Base-by-base conservation (phyloP, 1,140 invertebrate species). In the Drosophila ambigua region DNA sequence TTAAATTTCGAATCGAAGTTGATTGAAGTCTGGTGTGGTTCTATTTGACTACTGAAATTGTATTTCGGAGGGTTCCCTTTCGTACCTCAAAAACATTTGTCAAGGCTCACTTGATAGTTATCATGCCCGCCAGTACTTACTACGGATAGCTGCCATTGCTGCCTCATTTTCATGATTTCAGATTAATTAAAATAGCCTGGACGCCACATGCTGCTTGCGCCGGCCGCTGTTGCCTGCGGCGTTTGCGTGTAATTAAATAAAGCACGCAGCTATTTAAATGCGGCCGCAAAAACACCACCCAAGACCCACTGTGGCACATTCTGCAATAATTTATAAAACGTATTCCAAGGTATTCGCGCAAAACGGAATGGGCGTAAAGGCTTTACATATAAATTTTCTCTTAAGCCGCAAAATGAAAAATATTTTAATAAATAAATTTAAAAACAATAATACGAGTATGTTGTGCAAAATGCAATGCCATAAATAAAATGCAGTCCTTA, bases 341-440 rank as follows among this genome's bases (percentile, higher is more conserved):
- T 62, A 82, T 76, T 68, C 11, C 16, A 66, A 78, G 54, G 51
- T 57, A 64, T 64, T 60, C 63, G 61, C 61, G 11, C 1, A 3
- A 35, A 66, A 66, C 54, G 49, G 60, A 48, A 53, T 15, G 6
- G 9, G 3, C 26, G 6, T 4, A 2, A 5, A 8, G 24, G 6
- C 9, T 43, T 45, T 59, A 26, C 45, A 46, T 23, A n/a, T 82
- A 77, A 77, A 79, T 79, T 62, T 50, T 31, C 81, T 58, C 67
- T 84, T 84, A 84, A 83, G 80, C 80, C 63, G 48, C 66, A 72
- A 39, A 82, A 77, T 82, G 57, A 74, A 69, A 74, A 73, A 79
- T 79, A 79, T 62, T 78, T 78, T 67, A 61, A 75, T 79, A 81
- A 80, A 80, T 77, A 76, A 77, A 77, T 77, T 76, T 63, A 76